Evolutionary conservation across 92 coral and sea anemone genomes (phyloP).

Genomic region (Scolanthus callimorphus): DNA sequence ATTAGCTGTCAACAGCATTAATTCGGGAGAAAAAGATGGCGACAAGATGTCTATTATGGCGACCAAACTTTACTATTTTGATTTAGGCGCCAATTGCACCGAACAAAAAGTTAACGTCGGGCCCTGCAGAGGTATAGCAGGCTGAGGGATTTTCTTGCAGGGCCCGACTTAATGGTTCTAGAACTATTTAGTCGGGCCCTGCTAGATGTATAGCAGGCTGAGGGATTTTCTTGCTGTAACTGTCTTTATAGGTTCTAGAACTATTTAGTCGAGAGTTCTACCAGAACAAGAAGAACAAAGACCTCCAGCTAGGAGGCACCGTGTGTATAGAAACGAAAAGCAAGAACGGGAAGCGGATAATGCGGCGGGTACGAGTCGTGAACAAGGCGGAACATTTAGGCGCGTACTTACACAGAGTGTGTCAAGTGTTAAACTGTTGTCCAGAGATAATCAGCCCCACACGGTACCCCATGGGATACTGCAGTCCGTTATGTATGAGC

Average conservation of each 20-base stretch:
- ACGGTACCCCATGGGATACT: conserved; percentile 81
- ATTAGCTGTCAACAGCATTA: too few species aligned
- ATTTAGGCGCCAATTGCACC: too few species aligned
- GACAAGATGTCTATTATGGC: too few species aligned
- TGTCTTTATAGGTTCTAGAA: conserved; percentile 60
- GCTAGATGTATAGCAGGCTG: too few species aligned
- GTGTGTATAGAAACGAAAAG: conserved; percentile 98
- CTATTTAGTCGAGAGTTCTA: conserved; percentile 95
- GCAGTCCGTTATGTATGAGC: conserved; percentile 59
- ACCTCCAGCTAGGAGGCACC: conserved; percentile 93
- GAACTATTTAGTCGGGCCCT: too few species aligned
- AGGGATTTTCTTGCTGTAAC: too few species aligned
- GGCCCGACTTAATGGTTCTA: too few species aligned
- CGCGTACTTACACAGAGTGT: conserved; percentile 88
- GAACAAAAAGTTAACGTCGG: too few species aligned
- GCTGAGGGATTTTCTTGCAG: too few species aligned
- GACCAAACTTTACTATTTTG: too few species aligned
- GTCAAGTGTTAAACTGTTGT: conserved; percentile 92
- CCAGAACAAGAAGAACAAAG: conserved; percentile 96
- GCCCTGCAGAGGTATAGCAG: too few species aligned
- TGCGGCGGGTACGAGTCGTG: conserved; percentile 93
- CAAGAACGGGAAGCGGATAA: conserved; percentile 92
- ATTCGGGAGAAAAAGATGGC: too few species aligned
- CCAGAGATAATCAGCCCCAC: conserved; percentile 75
- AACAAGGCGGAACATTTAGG: conserved; percentile 87